These are phyloP conservation scores for Monochamus alternatus DNA, from an alignment of 2,888 invertebrate genomes.

Conservation along the genomic window DNA sequence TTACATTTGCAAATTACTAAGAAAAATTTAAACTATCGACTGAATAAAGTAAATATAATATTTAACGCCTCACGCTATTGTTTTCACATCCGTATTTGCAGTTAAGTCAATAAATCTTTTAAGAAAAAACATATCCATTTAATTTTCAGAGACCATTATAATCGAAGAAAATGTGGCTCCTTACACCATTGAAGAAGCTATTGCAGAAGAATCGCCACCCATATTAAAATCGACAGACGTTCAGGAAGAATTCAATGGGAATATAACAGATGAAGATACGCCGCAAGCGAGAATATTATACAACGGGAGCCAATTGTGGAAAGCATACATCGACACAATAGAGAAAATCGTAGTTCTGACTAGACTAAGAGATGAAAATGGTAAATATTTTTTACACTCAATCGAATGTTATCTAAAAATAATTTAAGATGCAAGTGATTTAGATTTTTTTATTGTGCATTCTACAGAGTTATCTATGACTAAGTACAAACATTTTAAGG, in stretches of 20 bases:
- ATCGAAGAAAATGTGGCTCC: slow-evolving; percentile 7
- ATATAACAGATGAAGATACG: slow-evolving; percentile 37
- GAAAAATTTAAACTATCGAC: too few relatives aligned
- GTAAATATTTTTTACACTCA: slow-evolving; percentile 66
- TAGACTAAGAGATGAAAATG: slow-evolving; percentile 74
- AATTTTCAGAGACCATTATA: slow-evolving; percentile 26
- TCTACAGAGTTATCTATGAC: too few relatives aligned
- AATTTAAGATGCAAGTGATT: too few relatives aligned
- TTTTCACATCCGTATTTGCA: not conserved
- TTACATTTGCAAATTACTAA: too few relatives aligned
- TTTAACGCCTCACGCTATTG: too few relatives aligned
- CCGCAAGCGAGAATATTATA: slow-evolving; percentile 74
- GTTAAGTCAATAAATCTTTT: not conserved
- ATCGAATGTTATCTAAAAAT: too few relatives aligned
- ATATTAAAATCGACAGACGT: slow-evolving; percentile 21
- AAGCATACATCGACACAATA: slow-evolving; percentile 74
- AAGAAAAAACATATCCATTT: not conserved
- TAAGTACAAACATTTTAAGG: too few relatives aligned
- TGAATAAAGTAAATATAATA: too few relatives aligned
- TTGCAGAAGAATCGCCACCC: slow-evolving; percentile 37
- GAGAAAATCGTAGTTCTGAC: slow-evolving; percentile 73
- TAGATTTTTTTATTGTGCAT: too few relatives aligned
- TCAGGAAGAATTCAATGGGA: slow-evolving; percentile 16
- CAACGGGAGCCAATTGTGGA: slow-evolving; percentile 85
- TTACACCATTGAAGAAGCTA: slow-evolving; percentile 35